These are phyloP conservation scores for Ictidomys tridecemlineatus DNA, from an alignment of 2,113 vertebrate genomes.

Conservation along the genomic window DNA sequence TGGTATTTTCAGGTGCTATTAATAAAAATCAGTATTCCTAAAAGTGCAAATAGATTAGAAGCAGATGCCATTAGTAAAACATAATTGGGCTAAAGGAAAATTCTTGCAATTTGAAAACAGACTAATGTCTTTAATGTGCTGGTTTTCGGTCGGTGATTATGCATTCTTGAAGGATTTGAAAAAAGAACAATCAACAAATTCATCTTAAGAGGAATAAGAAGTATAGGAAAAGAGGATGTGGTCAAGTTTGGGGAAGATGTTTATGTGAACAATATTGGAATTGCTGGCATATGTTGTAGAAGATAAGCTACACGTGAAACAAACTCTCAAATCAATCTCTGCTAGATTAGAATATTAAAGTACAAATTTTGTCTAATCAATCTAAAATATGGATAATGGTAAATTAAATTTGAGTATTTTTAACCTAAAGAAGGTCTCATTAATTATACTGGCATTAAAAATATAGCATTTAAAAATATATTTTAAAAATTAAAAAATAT, in stretches of 20 bases:
- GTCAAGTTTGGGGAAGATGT: slow-evolving; percentile 23
- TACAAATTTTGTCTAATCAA: neutral
- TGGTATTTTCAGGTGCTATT: slow-evolving; percentile 81
- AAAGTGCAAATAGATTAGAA: slow-evolving; percentile 77
- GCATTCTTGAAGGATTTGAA: slow-evolving; percentile 4
- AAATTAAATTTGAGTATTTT: slow-evolving; percentile 30
- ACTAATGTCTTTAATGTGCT: slow-evolving; percentile 66
- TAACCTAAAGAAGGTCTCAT: neutral
- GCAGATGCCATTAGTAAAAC: slow-evolving; percentile 72
- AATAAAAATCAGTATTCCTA: slow-evolving; percentile 80
- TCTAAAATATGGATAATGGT: slow-evolving; percentile 1
- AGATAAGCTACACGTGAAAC: neutral
- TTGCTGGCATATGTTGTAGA: neutral
- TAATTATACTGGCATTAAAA: slow-evolving; percentile 2
- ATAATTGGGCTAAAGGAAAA: slow-evolving; percentile 70
- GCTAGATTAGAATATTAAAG: slow-evolving; percentile 38
- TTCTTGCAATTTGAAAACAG: slow-evolving; percentile 48
- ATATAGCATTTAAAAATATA: neutral
- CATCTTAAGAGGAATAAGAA: neutral
- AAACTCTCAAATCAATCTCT: neutral
- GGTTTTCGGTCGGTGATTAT: slow-evolving; percentile 52
- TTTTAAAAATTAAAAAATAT: neutral
- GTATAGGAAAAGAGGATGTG: neutral
- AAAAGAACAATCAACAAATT: slow-evolving; percentile 23
- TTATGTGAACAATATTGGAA: neutral